Evolutionary conservation across 2,797 vertebrate species (phyloP).

Genomic region (Lepilemur septentrionalis): DNA sequence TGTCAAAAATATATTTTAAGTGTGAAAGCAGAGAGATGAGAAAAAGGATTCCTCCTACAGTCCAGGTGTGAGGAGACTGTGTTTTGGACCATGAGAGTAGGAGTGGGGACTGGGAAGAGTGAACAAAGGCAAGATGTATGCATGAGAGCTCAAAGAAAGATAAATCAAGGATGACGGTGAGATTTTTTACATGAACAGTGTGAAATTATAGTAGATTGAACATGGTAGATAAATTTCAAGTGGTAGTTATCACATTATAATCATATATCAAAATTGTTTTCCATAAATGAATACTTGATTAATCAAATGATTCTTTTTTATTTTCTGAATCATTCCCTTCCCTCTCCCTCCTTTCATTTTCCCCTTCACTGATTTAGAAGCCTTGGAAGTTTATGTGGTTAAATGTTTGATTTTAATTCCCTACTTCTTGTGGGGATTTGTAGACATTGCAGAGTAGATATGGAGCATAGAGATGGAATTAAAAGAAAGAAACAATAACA

Average conservation of each 20-base stretch:
- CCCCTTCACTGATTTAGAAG: background rate
- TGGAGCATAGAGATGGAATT: background rate
- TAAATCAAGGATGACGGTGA: background rate
- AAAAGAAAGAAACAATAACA: background rate
- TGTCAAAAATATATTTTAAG: background rate
- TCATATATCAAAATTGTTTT: background rate
- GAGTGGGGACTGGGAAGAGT: background rate
- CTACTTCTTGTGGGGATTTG: background rate
- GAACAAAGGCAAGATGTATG: background rate
- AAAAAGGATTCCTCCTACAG: background rate
- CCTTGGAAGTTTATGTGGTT: background rate
- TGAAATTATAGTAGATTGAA: background rate
- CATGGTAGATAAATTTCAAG: background rate
- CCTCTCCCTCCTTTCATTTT: background rate
- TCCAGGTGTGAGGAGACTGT: too few species aligned
- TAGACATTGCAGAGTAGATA: background rate
- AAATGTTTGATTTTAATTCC: constrained; percentile 1
- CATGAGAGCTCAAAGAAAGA: background rate
- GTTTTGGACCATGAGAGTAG: background rate
- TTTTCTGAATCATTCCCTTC: background rate
- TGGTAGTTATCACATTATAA: background rate
- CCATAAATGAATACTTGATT: background rate
- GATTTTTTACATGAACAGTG: background rate
- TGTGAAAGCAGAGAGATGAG: background rate
- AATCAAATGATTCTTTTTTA: background rate